Evolutionary conservation across 2,113 vertebrate genomes (phyloP), one percentile per base, ranked within the genome.

Genomic region (Aegotheles bennettii): DNA sequence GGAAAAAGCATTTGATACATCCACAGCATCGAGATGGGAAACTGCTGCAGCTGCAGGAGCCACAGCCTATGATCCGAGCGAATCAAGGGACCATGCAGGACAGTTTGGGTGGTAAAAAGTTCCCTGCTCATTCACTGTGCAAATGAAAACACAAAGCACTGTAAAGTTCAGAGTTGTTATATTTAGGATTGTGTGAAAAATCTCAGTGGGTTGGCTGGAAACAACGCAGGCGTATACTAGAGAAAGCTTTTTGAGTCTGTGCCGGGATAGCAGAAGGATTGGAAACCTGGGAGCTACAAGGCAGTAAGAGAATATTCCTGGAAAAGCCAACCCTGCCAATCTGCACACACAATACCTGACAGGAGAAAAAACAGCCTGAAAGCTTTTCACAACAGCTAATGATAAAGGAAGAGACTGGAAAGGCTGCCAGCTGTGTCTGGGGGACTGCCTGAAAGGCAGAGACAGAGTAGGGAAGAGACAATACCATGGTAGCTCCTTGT

Each of bases 211-310:
- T 28, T 54, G 63, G 35, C 81, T 85, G 64, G 57, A 57, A 91
- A 43, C 81, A 88, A 29, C 0, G 5, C 24, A 73, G 84, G 69
- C 35, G 19, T 0, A 11, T 86, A 51, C 42, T 18, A 75, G 40
- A 70, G 90, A 90, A 84, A 70, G 51, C 25, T 74, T 59, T 57
- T 40, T 60, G 65, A 90, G 76, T 89, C 61, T 90, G 38, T 64
- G 26, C 77, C 48, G 36, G 36, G 75, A 87, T 60, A 63, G 91
- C 59, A 82, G 69, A 88, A 92, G 35, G 38, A 40, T 47, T 92
- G 95, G 73, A 84, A 91, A 80, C 59, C 23, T 78, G 74, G 67
- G 70, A 97, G 70, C 64, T 83, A 18, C n/a, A 79, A 90, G n/a
- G 57, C 47, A 89, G 43, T 33, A 69, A 63, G 48, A 59, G 38